A percentile compares a stretch with the other conserved stretches of the same genome.
Conservation (phyloP, 2,888 invertebrate genomes). For the Xylocampa areola region DNA sequence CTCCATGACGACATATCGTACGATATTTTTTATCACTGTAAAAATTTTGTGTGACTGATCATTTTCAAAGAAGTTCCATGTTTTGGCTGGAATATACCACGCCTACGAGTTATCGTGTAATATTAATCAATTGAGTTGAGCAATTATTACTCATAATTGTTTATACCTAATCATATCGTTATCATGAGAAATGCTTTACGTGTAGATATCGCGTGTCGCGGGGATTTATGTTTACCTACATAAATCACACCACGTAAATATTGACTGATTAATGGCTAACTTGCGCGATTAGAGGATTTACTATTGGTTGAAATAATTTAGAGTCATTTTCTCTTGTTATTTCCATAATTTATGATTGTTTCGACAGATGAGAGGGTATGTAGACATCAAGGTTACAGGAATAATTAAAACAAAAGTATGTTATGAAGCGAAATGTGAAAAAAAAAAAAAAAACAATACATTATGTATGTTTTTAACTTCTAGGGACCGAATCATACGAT, state of each 20-base stretch:
- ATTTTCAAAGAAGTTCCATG: slow-evolving; percentile 58
- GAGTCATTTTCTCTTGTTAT: slow-evolving; percentile 4
- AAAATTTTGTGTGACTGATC: slow-evolving; percentile 58
- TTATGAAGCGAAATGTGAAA: too few species aligned
- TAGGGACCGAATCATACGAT: slow-evolving; percentile 15
- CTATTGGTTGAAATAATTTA: slow-evolving; percentile 3
- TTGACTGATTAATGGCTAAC: slow-evolving; percentile 25
- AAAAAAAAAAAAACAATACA: too few species aligned
- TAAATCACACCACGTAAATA: slow-evolving; percentile 45
- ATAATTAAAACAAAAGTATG: too few species aligned
- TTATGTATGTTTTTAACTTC: slow-evolving; percentile 6
- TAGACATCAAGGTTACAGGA: too few species aligned
- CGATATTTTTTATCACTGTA: slow-evolving; percentile 72
- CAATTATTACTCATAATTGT: slow-evolving; percentile 55
- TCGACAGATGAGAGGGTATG: too few species aligned
- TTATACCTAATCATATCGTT: slow-evolving; percentile 50
- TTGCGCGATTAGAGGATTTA: slow-evolving; percentile 30
- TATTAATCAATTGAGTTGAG: slow-evolving; percentile 27
- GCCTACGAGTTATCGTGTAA: slow-evolving; percentile 49
- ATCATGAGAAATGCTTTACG: slow-evolving; percentile 47
- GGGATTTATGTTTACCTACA: slow-evolving; percentile 45
- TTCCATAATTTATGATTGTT: too few species aligned
- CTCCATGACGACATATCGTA: slow-evolving; percentile 79
- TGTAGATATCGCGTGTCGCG: slow-evolving; percentile 31
- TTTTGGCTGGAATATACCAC: slow-evolving; percentile 51